These are phyloP conservation scores for Acropora tenuis DNA, from an alignment of 64 coral and sea anemone species.

Conservation along the genomic window DNA sequence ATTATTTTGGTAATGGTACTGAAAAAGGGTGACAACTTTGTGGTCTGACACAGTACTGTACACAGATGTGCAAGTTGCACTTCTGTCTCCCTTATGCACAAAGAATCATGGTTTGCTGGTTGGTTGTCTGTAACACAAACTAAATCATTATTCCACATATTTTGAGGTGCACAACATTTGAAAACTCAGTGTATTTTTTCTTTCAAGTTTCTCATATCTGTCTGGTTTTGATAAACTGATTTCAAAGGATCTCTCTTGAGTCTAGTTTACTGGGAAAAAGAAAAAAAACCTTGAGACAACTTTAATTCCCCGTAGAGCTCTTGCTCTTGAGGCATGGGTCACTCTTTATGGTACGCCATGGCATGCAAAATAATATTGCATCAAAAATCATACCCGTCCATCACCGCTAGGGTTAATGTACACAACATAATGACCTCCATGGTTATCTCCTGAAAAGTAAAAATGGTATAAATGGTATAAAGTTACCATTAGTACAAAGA, in stretches of 20 bases:
- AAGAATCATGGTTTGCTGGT: too few relatives aligned
- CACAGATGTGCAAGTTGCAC: not conserved
- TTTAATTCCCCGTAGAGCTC: too few relatives aligned
- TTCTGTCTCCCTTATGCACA: too few relatives aligned
- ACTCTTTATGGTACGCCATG: not conserved
- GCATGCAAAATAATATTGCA: not conserved
- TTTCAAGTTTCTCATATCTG: too few relatives aligned
- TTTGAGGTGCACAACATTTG: too few relatives aligned
- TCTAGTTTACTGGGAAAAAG: too few relatives aligned
- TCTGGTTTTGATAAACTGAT: too few relatives aligned
- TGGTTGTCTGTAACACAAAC: not conserved
- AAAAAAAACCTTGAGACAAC: too few relatives aligned
- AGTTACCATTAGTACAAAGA: not conserved
- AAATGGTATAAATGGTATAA: not conserved
- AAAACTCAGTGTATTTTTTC: too few relatives aligned
- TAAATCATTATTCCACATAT: not conserved
- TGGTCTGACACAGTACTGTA: not conserved
- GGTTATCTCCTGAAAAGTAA: slow-evolving; percentile 91
- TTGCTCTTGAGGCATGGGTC: too few relatives aligned
- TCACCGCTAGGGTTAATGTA: slow-evolving; percentile 98
- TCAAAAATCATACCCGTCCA: slow-evolving; percentile 70
- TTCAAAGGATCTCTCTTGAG: too few relatives aligned
- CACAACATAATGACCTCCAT: slow-evolving; percentile 99
- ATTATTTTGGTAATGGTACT: not conserved
- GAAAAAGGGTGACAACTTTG: not conserved